Conservation (phyloP, 2,888 invertebrate genomes). For the Lagria hirta region DNA sequence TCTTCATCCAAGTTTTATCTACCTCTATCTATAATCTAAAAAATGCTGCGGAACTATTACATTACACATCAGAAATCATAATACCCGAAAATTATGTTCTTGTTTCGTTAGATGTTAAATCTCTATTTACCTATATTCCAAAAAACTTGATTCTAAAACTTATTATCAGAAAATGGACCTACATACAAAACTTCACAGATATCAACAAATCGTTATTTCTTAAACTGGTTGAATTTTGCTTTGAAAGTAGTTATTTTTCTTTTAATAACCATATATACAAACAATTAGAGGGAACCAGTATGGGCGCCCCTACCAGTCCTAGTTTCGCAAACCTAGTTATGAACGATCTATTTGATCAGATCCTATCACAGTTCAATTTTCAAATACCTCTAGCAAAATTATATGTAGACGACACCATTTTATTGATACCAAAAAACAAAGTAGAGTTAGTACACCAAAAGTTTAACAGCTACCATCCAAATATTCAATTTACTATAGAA, state of each 20-base stretch:
- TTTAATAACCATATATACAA: not conserved
- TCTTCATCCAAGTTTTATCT: too few relatives aligned
- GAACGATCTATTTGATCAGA: conserved; percentile 13
- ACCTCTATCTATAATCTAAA: too few relatives aligned
- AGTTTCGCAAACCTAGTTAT: conserved; percentile 7
- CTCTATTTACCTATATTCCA: conserved; percentile 8
- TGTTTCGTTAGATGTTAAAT: conserved; percentile 6
- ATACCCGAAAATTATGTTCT: conserved; percentile 6
- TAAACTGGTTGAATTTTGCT: not conserved
- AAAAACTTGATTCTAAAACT: conserved; percentile 2
- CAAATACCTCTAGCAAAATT: too few relatives aligned
- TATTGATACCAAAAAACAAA: too few relatives aligned
- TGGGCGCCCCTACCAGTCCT: conserved; percentile 9
- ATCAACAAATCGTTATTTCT: not conserved
- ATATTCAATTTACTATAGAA: too few relatives aligned
- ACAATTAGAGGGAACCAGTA: conserved; percentile 7
- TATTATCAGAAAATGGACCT: not conserved
- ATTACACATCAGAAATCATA: too few relatives aligned
- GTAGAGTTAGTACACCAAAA: too few relatives aligned
- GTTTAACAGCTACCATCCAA: too few relatives aligned
- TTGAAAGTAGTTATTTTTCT: not conserved
- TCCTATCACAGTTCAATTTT: too few relatives aligned
- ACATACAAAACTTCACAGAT: not conserved
- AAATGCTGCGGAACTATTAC: too few relatives aligned
- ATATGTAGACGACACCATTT: too few relatives aligned